These are phyloP conservation scores for Agrotis ipsilon DNA, from an alignment of 2,888 invertebrate species.

Conservation along the genomic window DNA sequence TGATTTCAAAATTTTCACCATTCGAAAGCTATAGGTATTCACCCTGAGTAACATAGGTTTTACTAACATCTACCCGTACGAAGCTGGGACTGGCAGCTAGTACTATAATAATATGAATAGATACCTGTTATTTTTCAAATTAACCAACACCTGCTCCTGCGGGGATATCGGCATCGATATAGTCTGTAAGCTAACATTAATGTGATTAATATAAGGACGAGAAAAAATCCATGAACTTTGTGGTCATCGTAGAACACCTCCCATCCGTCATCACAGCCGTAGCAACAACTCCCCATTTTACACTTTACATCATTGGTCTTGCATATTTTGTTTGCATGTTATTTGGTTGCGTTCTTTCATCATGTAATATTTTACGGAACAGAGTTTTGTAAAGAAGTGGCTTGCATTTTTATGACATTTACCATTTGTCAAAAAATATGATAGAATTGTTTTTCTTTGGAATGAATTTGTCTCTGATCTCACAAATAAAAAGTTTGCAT, in stretches of 20 bases:
- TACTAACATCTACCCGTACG: too few species aligned
- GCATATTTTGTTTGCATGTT: conserved; percentile 18
- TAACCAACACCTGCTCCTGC: conserved; percentile 40
- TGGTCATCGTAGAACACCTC: conserved; percentile 67
- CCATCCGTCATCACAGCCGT: conserved; percentile 64
- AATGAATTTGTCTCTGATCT: background rate
- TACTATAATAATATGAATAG: too few species aligned
- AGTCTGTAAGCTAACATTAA: conserved; percentile 71
- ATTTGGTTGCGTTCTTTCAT: conserved; percentile 15
- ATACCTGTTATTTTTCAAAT: conserved; percentile 8
- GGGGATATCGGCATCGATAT: conserved; percentile 71
- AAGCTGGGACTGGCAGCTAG: too few species aligned
- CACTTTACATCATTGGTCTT: conserved; percentile 24
- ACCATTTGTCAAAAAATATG: conserved; percentile 7
- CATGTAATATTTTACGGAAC: conserved; percentile 7
- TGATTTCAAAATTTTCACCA: too few species aligned
- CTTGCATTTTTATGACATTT: conserved; percentile 24
- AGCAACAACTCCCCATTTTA: conserved; percentile 73
- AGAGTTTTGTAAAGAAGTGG: background rate
- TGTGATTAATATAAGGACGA: conserved; percentile 67
- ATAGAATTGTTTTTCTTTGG: conserved; percentile 8
- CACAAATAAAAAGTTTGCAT: conserved; percentile 12
- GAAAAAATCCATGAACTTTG: conserved; percentile 66
- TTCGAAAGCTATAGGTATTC: too few species aligned
- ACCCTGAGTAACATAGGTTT: too few species aligned